These are phyloP conservation scores for Selenia dentaria DNA, from an alignment of 2,888 invertebrate genomes.

Conservation along the genomic window DNA sequence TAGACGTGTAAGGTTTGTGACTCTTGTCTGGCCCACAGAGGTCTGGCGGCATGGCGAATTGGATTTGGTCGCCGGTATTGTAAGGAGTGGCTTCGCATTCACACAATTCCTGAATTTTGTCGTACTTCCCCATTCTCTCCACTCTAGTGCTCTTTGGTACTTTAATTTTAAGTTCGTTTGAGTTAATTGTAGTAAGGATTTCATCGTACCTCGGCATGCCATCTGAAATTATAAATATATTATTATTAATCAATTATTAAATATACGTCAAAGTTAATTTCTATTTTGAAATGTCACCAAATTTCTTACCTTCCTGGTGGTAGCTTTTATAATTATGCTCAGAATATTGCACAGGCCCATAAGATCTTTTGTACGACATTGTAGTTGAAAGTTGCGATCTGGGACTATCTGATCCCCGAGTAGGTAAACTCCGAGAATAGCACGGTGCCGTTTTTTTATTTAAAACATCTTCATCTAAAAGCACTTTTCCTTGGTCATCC, in stretches of 20 bases:
- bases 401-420: slow-evolving; percentile 16
- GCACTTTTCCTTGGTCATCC: slow-evolving; percentile 73
- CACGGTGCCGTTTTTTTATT: slow-evolving; percentile 45
- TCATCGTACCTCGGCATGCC: slow-evolving; percentile 63
- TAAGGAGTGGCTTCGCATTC: slow-evolving; percentile 64
- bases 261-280: no score
- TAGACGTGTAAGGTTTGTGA: slow-evolving; percentile 58
- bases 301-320: slow-evolving; percentile 41
- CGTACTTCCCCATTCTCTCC: slow-evolving; percentile 66
- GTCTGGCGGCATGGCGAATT: slow-evolving; percentile 69
- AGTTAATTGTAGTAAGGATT: slow-evolving; percentile 75
- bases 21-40: slow-evolving; percentile 47
- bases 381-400: slow-evolving; percentile 48
- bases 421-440: slow-evolving; percentile 45
- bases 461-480: slow-evolving; percentile 68
- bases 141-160: slow-evolving; percentile 70
- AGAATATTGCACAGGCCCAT: slow-evolving; percentile 32
- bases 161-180: slow-evolving; percentile 72
- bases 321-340: slow-evolving; percentile 19
- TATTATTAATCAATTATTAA: background rate
- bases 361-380: slow-evolving; percentile 42
- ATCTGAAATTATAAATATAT: slow-evolving; percentile 42
- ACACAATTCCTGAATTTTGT: slow-evolving; percentile 71
- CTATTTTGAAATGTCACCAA: background rate
- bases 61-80: slow-evolving; percentile 73